These are phyloP conservation scores for Ceyx cyanopectus DNA, from an alignment of 2,113 vertebrate genomes.

Conservation along the genomic window DNA sequence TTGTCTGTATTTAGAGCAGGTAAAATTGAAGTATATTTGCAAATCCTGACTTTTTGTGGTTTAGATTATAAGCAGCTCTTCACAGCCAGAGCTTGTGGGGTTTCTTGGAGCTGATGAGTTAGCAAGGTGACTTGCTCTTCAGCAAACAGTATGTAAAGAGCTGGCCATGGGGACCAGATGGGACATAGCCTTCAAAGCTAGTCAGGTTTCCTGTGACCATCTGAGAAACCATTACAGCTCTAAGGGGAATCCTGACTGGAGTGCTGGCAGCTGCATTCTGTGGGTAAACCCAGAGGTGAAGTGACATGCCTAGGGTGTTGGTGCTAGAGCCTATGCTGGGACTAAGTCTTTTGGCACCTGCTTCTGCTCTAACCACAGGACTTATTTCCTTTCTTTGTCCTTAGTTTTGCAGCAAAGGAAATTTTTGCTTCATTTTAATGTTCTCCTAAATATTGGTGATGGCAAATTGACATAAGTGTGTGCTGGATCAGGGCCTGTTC, in stretches of 20 bases:
- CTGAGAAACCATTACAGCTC: background rate
- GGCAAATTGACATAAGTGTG: constrained; percentile 55
- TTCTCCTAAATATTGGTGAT: constrained; percentile 55
- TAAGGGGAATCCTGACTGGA: background rate
- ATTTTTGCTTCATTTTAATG: constrained; percentile 38
- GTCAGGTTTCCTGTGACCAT: background rate
- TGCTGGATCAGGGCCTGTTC: constrained; percentile 64
- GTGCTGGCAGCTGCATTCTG: background rate
- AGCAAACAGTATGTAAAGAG: accelerated
- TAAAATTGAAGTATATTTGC: background rate
- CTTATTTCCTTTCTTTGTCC: constrained; percentile 27
- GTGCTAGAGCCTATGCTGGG: background rate
- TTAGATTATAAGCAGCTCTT: background rate
- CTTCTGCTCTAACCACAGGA: background rate
- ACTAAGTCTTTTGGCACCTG: background rate
- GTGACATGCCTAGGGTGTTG: background rate
- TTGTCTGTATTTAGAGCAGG: background rate
- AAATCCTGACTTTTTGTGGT: background rate
- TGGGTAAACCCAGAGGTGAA: background rate
- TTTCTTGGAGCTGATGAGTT: background rate
- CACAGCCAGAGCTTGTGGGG: background rate
- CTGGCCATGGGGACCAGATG: background rate
- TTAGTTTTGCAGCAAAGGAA: constrained; percentile 32
- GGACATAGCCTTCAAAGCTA: background rate
- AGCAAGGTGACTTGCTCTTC: background rate